These are phyloP conservation scores for Cryptoblepharus egeriae DNA, from an alignment of 2,797 vertebrate genomes.

Conservation along the genomic window DNA sequence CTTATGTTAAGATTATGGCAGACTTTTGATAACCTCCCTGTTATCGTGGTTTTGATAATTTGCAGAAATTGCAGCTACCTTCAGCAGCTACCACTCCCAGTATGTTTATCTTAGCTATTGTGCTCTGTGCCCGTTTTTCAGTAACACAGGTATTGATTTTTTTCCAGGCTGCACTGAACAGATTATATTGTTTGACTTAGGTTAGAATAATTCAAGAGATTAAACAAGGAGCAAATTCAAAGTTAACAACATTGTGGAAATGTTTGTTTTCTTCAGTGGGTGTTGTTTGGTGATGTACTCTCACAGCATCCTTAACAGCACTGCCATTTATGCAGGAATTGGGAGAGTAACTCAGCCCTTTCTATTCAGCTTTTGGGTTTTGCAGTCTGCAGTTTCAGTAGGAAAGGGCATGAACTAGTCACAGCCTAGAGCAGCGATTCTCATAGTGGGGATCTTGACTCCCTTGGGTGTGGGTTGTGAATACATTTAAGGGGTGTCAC, in stretches of 20 bases:
- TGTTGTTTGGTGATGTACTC: too few relatives aligned
- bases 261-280: too few relatives aligned
- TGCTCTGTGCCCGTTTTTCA: conserved; percentile 65
- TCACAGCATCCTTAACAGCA: too few relatives aligned
- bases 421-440: too few relatives aligned
- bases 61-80: conserved; percentile 10
- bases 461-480: too few relatives aligned
- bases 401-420: too few relatives aligned
- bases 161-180: conserved; percentile 49
- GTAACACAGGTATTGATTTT: conserved; percentile 72
- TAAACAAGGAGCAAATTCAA: conserved; percentile 72
- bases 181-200: conserved; percentile 67
- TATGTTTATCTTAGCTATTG: conserved; percentile 62
- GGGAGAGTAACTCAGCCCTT: too few relatives aligned
- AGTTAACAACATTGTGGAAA: conserved; percentile 46
- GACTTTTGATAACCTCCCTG: conserved; percentile 63
- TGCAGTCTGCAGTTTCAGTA: too few relatives aligned
- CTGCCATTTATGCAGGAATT: too few relatives aligned
- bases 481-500: too few relatives aligned
- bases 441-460: too few relatives aligned
- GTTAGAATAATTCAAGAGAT: conserved; percentile 63
- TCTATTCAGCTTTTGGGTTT: too few relatives aligned
- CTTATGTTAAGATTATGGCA: conserved; percentile 42
- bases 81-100: neutral
- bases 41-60: conserved; percentile 42